phyloP scores from a whole-genome alignment of 2,797 vertebrate genomes.

The Euthynnus affinis region DNA sequence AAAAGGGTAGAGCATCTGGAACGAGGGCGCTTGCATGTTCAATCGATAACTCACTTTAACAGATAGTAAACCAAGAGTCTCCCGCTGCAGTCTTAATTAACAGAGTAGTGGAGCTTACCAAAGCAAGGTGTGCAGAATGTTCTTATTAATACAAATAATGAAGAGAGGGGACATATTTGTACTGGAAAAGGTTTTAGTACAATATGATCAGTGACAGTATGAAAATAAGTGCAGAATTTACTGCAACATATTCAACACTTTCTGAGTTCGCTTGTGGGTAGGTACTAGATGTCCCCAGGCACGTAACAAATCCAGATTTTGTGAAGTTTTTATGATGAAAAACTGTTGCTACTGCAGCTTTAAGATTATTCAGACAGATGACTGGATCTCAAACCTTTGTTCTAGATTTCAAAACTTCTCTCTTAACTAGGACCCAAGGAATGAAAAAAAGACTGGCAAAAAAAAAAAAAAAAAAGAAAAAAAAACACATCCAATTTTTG shows the following conservation, averaged over 20 bases:
- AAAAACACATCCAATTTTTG: constrained; percentile 25
- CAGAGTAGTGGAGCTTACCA: constrained; percentile 28
- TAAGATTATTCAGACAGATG: constrained; percentile 46
- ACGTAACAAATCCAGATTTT: constrained; percentile 33
- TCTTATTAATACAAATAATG: constrained; percentile 21
- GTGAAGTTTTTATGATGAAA: constrained; percentile 16
- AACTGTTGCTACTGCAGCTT: constrained; percentile 3
- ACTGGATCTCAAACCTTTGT: constrained; percentile 50
- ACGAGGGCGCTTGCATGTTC: constrained; percentile 51
- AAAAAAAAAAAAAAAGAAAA: constrained; percentile 31
- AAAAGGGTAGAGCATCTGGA: constrained; percentile 47
- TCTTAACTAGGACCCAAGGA: constrained; percentile 21
- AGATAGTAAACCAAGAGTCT: constrained; percentile 50
- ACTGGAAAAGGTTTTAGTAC: constrained; percentile 8
- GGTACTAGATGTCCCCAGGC: constrained; percentile 17
- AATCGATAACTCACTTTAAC: constrained; percentile 71
- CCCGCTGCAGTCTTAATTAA: constrained; percentile 67
- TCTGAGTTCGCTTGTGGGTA: constrained; percentile 10
- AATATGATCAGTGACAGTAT: constrained; percentile 8
- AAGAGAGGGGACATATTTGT: background rate
- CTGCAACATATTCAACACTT: constrained; percentile 24
- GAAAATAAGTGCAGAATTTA: background rate
- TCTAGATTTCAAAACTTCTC: constrained; percentile 41
- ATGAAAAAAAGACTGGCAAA: constrained; percentile 19
- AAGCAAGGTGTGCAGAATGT: background rate